Conservation (phyloP, 1,140 invertebrate genomes). For the Pseudomyrmex cubaensis region DNA sequence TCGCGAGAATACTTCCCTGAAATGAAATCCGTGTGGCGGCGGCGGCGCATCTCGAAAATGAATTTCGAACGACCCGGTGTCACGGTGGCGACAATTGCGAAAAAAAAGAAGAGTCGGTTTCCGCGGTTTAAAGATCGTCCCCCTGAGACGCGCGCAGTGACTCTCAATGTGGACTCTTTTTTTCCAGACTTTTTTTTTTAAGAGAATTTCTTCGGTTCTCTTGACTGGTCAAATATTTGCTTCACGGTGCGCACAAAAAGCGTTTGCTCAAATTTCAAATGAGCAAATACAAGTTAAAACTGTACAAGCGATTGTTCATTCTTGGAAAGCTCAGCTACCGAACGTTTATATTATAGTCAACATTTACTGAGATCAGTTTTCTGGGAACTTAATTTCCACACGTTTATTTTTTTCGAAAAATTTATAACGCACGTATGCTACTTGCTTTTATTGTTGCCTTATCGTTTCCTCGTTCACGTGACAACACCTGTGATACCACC, state of each 20-base stretch:
- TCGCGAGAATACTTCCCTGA: slow-evolving; percentile 68
- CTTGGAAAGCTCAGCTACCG: not conserved
- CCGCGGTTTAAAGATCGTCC: slow-evolving; percentile 23
- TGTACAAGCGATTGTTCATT: not conserved
- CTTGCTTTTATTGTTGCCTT: not conserved
- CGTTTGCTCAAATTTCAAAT: not conserved
- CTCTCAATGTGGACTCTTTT: slow-evolving; percentile 8
- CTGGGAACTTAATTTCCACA: not conserved
- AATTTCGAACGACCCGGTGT: slow-evolving; percentile 42
- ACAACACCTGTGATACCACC: too few relatives aligned
- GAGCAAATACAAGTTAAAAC: not conserved
- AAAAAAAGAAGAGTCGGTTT: slow-evolving; percentile 27
- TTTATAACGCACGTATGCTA: not conserved
- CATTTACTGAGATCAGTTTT: not conserved
- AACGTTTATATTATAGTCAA: not conserved
- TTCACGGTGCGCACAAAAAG: not conserved
- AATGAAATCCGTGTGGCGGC: slow-evolving; percentile 15
- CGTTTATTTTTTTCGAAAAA: not conserved
- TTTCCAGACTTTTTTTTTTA: too few relatives aligned
- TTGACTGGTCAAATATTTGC: slow-evolving; percentile 44
- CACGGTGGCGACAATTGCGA: slow-evolving; percentile 34
- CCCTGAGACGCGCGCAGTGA: slow-evolving; percentile 13
- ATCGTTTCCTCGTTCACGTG: not conserved
- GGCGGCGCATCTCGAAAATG: slow-evolving; percentile 58
- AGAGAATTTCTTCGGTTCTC: not conserved